Conservation (phyloP, 2,113 vertebrate species). For the Neopipo cinnamomea region DNA sequence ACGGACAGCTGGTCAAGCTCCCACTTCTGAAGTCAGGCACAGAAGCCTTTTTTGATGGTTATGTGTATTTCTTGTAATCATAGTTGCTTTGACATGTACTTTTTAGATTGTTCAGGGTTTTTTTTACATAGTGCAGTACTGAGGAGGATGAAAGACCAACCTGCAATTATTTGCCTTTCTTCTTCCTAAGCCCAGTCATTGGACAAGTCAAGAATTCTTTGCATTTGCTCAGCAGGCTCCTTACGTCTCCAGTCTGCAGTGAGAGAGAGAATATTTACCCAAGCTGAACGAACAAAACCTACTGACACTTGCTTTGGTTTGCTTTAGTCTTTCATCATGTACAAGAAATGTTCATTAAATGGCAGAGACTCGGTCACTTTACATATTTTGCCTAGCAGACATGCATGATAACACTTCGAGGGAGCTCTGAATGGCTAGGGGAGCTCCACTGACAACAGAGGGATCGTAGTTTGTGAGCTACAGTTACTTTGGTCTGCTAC, state of each 20-base stretch:
- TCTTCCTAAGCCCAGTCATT: not conserved
- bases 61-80: not conserved
- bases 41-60: not conserved
- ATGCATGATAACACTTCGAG: not conserved
- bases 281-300: not conserved
- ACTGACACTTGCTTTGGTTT: not conserved
- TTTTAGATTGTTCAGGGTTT: not conserved
- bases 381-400: not conserved
- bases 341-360: not conserved
- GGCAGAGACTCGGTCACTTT: not conserved
- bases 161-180: not conserved
- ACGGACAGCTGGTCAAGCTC: not conserved
- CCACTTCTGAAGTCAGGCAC: not conserved
- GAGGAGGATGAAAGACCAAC: not conserved
- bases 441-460: not conserved
- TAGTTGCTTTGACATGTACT: not conserved
- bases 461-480: not conserved
- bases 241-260: not conserved
- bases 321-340: not conserved
- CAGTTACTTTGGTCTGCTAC: not conserved
- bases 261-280: not conserved
- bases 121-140: not conserved
- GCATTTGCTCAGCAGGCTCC: not conserved
- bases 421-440: not conserved
- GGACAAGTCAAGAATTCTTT: not conserved